Conservation (phyloP, 2,797 vertebrate species). For the Spondyliosoma cantharus region DNA sequence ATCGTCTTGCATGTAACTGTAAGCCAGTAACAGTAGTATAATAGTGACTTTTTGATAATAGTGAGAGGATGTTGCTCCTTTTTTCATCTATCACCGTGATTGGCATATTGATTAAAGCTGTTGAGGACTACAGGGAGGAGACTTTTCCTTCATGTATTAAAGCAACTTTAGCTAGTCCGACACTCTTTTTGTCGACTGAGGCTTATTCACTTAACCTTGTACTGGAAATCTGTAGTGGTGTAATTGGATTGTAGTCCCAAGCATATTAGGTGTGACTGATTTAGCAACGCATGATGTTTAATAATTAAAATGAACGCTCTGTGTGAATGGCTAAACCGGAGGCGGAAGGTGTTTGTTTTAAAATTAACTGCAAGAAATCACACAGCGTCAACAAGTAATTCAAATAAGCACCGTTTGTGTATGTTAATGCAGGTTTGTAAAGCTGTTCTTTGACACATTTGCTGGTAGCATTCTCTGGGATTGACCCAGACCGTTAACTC, state of each 20-base stretch:
- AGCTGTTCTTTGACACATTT: not conserved
- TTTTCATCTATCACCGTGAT: conserved; percentile 13
- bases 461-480: too few relatives aligned
- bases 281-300: conserved; percentile 21
- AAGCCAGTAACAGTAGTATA: not conserved
- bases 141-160: not conserved
- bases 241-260: conserved; percentile 22
- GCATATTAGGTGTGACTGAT: not conserved
- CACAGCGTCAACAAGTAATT: too few relatives aligned
- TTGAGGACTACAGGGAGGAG: not conserved
- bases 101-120: conserved; percentile 19
- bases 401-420: too few relatives aligned
- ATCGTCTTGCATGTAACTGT: not conserved
- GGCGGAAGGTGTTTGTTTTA: too few relatives aligned
- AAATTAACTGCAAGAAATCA: too few relatives aligned
- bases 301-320: conserved; percentile 26
- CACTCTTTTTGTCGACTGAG: too few relatives aligned
- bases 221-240: conserved; percentile 20
- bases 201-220: too few relatives aligned
- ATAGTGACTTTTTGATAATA: conserved; percentile 6
- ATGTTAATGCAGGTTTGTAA: not conserved
- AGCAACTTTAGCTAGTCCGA: too few relatives aligned
- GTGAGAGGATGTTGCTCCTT: not conserved
- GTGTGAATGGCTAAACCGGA: not conserved
- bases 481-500: too few relatives aligned